phyloP scores from a whole-genome alignment of 2,888 invertebrate genomes.

The Euzophera pinguis region DNA sequence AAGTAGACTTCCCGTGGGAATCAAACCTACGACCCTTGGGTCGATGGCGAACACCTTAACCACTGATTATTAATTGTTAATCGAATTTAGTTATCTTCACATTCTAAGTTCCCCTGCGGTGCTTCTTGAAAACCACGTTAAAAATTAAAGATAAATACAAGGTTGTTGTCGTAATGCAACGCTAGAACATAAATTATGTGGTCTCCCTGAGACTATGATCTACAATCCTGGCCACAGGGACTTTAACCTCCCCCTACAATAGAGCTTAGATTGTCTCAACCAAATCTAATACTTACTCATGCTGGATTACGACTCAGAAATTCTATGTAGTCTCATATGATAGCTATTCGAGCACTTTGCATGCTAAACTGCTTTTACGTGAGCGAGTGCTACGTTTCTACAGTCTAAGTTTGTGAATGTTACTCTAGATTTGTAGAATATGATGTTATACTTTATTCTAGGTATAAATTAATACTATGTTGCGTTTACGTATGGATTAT shows the following conservation, averaged over 20 bases:
- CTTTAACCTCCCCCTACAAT: not conserved
- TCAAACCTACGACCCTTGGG: no score
- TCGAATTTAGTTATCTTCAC: no score
- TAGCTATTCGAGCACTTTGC: not conserved
- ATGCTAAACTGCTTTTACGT: conserved; percentile 5
- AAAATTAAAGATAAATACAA: no score
- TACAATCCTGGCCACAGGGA: not conserved
- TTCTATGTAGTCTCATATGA: not conserved
- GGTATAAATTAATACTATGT: no score
- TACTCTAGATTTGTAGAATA: not conserved
- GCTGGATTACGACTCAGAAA: conserved; percentile 3
- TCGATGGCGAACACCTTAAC: no score
- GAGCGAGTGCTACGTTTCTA: not conserved
- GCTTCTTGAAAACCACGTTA: no score
- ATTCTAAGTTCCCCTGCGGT: no score
- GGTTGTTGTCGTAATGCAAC: not conserved
- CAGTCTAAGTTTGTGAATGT: not conserved
- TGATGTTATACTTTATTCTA: not conserved
- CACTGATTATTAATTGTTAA: no score
- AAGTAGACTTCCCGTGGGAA: no score
- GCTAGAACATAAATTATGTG: not conserved
- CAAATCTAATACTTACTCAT: conserved; percentile 9
- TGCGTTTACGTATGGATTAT: no score
- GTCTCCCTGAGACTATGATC: not conserved
- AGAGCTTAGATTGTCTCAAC: conserved; percentile 1